Conservation (phyloP, 2,113 vertebrate species). For the Tringa solitaria region DNA sequence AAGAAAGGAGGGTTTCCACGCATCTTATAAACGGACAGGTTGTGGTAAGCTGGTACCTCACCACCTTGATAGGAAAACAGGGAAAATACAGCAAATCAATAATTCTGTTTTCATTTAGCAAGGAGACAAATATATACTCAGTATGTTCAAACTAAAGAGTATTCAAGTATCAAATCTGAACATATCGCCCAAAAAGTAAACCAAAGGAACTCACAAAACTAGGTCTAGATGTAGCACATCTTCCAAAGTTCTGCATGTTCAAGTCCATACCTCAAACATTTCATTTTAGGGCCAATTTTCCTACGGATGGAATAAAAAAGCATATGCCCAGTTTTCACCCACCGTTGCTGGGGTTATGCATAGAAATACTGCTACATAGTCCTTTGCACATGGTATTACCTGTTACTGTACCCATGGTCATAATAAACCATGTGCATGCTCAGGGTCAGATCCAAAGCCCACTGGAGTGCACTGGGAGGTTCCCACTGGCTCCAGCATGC, state of each 20-base stretch:
- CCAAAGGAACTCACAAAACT: not conserved
- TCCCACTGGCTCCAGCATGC: not conserved
- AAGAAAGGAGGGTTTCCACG: not conserved
- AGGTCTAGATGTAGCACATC: not conserved
- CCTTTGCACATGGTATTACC: not conserved
- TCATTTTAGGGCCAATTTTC: not conserved
- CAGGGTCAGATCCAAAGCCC: not conserved
- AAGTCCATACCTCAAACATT: not conserved
- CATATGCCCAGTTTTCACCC: not conserved
- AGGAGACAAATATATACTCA: not conserved
- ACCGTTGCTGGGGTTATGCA: not conserved
- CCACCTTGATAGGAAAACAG: not conserved
- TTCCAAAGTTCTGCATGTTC: not conserved
- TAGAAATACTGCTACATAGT: not conserved
- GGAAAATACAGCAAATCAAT: not conserved
- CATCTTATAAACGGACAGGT: not conserved
- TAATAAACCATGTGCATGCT: not conserved
- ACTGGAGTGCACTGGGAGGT: not conserved
- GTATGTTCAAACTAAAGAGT: not conserved
- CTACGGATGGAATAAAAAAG: not conserved
- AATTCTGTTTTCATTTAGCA: not conserved
- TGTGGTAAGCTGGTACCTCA: not conserved
- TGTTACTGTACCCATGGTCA: not conserved
- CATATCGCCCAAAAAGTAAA: not conserved
- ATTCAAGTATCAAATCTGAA: not conserved